These are phyloP conservation scores for Nasonia oneida DNA, from an alignment of 2,888 invertebrate genomes.

Conservation along the genomic window DNA sequence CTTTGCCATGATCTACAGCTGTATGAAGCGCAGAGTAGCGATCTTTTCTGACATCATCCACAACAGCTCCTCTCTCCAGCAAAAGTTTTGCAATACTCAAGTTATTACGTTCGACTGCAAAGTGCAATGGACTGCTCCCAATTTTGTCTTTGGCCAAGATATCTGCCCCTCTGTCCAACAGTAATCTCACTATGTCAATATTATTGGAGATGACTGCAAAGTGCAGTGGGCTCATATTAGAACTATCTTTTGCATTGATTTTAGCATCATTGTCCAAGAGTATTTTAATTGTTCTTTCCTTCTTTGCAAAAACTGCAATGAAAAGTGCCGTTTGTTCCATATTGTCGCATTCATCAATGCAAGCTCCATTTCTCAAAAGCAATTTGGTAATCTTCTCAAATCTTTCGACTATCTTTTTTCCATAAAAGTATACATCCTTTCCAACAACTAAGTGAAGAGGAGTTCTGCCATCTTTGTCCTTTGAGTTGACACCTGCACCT, in stretches of 20 bases:
- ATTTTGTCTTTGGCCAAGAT: slow-evolving; percentile 40
- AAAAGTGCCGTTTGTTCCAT: slow-evolving; percentile 37
- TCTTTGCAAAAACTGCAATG: slow-evolving; percentile 41
- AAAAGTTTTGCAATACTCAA: slow-evolving; percentile 38
- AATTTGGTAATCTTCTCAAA: slow-evolving; percentile 51
- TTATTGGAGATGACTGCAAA: slow-evolving; percentile 55
- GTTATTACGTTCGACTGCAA: slow-evolving; percentile 50
- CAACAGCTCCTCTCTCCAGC: slow-evolving; percentile 40
- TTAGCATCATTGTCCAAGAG: slow-evolving; percentile 53
- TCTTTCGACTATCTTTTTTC: slow-evolving; percentile 42
- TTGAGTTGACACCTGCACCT: slow-evolving; percentile 37
- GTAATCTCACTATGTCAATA: slow-evolving; percentile 51
- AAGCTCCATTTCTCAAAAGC: slow-evolving; percentile 40
- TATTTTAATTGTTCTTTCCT: slow-evolving; percentile 33
- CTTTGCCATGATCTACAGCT: slow-evolving; percentile 49
- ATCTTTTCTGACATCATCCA: slow-evolving; percentile 53
- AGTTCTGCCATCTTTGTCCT: slow-evolving; percentile 42
- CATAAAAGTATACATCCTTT: slow-evolving; percentile 48
- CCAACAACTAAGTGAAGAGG: slow-evolving; percentile 45
- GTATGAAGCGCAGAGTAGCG: slow-evolving; percentile 46
- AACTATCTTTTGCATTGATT: slow-evolving; percentile 45
- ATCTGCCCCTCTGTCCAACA: slow-evolving; percentile 48
- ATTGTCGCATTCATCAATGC: slow-evolving; percentile 44
- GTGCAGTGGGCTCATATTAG: slow-evolving; percentile 42
- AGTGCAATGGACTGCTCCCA: slow-evolving; percentile 50